Evolutionary conservation across 2,113 vertebrate species (phyloP), one percentile per base, ranked within the genome.

Genomic region (Bubo blakistoni): DNA sequence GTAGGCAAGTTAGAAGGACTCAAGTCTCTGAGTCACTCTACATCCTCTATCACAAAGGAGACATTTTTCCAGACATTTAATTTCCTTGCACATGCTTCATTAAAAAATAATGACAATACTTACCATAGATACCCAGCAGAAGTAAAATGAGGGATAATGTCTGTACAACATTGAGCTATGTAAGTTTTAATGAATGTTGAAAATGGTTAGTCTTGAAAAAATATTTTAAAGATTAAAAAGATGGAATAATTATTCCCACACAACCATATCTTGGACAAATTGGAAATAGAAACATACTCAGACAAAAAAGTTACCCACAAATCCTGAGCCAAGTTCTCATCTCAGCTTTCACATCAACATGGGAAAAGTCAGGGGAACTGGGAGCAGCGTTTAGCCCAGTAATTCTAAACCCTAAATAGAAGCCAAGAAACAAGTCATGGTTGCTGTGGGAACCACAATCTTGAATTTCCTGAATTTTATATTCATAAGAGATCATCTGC

Each of bases 301-400:
- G 52, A 79, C 10, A 84, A 85, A 81, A 66, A 83, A 71, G 27
- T 73, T 88, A 93, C 63, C 88, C 85, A 78, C 30, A 94, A 93
- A 83, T 82, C n/a, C 38, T 44, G 32, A 94, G 76, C 71, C 80
- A 93, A 95, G 82, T 81, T 95, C 85, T 84, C 88, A 92, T 81
- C 58, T 86, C 58, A 86, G 42, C 49, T 90, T 93, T 88, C 71
- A 65, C 9, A 93, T 74, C 51, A 83, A 86, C 74, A 74, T 83
- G 92, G 67, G 79, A 94, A 94, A 96, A 90, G 82, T 74, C 85
- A 94, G 49, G 42, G 61, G 54, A 58, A 93, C 42, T 78, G 71
- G 67, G 51, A 92, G 90, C 36, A 93, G 72, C n/a, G 49, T 83
- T 94, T 90, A 94, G 65, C 59, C 62, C 67, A 74, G 82, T 86